A percentile compares a stretch with the other conserved stretches of the same genome.
Conservation (phyloP, 2,113 vertebrate genomes). For the Empidonax alnorum region DNA sequence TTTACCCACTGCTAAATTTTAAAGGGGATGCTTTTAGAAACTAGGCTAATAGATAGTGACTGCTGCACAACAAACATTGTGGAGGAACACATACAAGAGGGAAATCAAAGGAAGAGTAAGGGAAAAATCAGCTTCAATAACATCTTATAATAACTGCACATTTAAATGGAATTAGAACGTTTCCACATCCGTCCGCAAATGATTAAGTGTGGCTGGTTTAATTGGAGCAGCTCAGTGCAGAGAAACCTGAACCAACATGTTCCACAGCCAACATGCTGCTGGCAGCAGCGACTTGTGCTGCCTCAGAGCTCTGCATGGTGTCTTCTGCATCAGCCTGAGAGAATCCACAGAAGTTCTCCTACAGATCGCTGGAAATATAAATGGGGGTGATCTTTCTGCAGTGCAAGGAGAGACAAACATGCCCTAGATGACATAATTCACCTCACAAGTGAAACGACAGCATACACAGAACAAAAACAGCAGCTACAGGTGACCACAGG, state of each 20-base stretch:
- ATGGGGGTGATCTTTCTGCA: background rate
- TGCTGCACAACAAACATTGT: background rate
- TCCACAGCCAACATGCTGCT: background rate
- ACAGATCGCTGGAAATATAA: background rate
- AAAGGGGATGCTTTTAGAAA: background rate
- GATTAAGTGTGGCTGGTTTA: background rate
- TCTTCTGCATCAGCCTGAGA: background rate
- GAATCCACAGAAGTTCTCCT: background rate
- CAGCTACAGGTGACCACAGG: background rate
- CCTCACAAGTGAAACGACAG: background rate
- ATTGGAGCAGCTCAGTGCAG: background rate
- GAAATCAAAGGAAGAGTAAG: background rate
- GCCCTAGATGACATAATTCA: background rate
- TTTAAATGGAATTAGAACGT: background rate
- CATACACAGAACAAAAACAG: background rate
- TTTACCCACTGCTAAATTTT: background rate
- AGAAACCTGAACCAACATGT: background rate
- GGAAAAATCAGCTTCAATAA: background rate
- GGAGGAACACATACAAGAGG: background rate
- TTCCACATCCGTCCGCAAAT: background rate
- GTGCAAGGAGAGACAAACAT: background rate
- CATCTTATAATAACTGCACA: background rate
- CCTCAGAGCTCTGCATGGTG: fast-evolving
- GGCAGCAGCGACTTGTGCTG: background rate
- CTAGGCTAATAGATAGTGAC: background rate